Conservation (phyloP, 2,888 invertebrate species). For the Orgyia antiqua region DNA sequence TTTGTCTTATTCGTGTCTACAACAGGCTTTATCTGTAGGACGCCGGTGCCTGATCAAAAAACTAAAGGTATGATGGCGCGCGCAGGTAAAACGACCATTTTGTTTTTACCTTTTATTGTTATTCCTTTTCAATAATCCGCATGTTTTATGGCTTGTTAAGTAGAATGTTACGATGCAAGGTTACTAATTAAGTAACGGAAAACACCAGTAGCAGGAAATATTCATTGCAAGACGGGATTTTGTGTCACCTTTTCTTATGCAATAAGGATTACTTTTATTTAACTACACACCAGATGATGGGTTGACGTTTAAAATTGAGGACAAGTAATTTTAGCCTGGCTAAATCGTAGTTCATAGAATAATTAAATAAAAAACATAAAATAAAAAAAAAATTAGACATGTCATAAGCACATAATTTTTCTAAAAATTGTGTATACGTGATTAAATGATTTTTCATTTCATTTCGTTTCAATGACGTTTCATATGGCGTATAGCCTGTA, state of each 20-base stretch:
- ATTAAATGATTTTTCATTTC: too few relatives aligned
- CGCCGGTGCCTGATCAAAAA: constrained; percentile 42
- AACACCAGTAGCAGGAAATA: constrained; percentile 55
- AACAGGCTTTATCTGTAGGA: constrained; percentile 59
- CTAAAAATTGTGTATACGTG: too few relatives aligned
- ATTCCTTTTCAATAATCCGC: constrained; percentile 69
- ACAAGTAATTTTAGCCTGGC: too few relatives aligned
- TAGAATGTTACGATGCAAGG: constrained; percentile 54
- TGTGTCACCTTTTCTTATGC: constrained; percentile 12
- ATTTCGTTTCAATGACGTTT: too few relatives aligned
- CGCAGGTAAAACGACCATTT: constrained; percentile 68
- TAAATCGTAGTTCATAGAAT: too few relatives aligned
- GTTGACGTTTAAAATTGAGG: too few relatives aligned
- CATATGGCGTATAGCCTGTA: too few relatives aligned
- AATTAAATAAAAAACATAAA: too few relatives aligned
- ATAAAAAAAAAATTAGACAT: too few relatives aligned
- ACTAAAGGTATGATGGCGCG: constrained; percentile 50
- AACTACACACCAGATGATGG: too few relatives aligned
- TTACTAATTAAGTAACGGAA: constrained; percentile 56
- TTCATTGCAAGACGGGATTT: constrained; percentile 28
- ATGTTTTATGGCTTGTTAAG: constrained; percentile 70
- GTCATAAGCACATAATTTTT: too few relatives aligned
- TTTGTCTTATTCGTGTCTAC: constrained; percentile 74
- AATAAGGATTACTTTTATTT: constrained; percentile 9
- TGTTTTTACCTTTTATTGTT: constrained; percentile 52